Conservation (phyloP, 2,888 invertebrate species). For the Watsonalla cultraria region DNA sequence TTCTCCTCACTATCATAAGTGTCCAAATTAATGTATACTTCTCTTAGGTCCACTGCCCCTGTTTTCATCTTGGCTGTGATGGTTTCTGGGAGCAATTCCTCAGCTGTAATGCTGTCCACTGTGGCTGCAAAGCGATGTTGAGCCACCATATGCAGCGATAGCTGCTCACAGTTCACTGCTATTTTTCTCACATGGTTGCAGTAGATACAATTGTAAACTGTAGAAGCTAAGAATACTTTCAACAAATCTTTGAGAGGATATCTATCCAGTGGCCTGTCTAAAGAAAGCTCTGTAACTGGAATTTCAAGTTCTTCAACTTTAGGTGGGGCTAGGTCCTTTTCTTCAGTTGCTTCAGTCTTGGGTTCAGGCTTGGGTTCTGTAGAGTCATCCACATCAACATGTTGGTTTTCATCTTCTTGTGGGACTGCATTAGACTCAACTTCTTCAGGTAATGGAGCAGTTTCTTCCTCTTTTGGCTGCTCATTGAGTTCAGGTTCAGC, state of each 20-base stretch:
- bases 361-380: slow-evolving; percentile 44
- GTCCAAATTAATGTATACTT: slow-evolving; percentile 84
- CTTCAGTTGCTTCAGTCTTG: slow-evolving; percentile 48
- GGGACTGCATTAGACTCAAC: slow-evolving; percentile 24
- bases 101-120: slow-evolving; percentile 87
- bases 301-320: slow-evolving; percentile 75
- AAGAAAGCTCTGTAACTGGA: slow-evolving; percentile 82
- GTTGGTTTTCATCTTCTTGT: slow-evolving; percentile 25
- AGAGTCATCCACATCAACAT: slow-evolving; percentile 30
- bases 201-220: slow-evolving; percentile 86
- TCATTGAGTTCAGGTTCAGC: slow-evolving; percentile 10
- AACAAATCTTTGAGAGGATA: slow-evolving; percentile 85
- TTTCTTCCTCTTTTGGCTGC: slow-evolving; percentile 15
- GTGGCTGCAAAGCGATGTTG: slow-evolving; percentile 89
- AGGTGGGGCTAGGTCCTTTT: slow-evolving; percentile 41
- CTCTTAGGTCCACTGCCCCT: slow-evolving; percentile 80
- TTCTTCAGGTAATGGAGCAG: slow-evolving; percentile 20
- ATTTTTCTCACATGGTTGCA: slow-evolving; percentile 92
- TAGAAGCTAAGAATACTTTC: slow-evolving; percentile 85
- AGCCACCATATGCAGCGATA: slow-evolving; percentile 87
- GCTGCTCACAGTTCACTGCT: slow-evolving; percentile 89
- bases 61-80: slow-evolving; percentile 83
- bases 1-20: slow-evolving; percentile 82
- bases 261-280: slow-evolving; percentile 87
- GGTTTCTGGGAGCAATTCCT: slow-evolving; percentile 84